Conservation (phyloP, 2,797 vertebrate species). For the Manis javanica region DNA sequence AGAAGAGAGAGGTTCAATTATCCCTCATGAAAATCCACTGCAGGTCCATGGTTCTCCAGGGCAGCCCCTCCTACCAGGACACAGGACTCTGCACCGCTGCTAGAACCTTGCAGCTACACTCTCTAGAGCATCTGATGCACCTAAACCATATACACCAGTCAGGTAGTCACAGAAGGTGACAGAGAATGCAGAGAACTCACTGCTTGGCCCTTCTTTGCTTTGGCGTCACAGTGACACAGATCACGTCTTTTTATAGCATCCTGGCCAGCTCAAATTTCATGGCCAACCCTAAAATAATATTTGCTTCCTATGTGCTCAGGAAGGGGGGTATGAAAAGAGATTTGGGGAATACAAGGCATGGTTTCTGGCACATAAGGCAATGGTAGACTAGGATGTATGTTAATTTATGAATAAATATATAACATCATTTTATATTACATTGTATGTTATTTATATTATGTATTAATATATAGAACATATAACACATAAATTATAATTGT, state of each 20-base stretch:
- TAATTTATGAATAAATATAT: background rate
- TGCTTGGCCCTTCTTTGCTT: background rate
- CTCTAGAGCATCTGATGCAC: background rate
- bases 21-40: background rate
- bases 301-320: background rate
- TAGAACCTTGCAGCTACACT: background rate
- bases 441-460: background rate
- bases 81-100: accelerated
- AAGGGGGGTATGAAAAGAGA: background rate
- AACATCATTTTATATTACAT: background rate
- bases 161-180: background rate
- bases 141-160: background rate
- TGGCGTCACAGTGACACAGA: background rate
- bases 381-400: background rate
- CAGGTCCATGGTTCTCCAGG: background rate
- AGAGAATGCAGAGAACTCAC: background rate
- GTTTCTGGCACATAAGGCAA: background rate
- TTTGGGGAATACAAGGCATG: background rate
- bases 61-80: background rate
- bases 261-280: background rate
- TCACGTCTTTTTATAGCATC: background rate
- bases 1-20: background rate
- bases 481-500: too few species aligned
- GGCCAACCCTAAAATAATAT: background rate
- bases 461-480: too few species aligned